These are phyloP conservation scores for Diarsia brunnea DNA, from an alignment of 2,888 invertebrate genomes.

Conservation along the genomic window DNA sequence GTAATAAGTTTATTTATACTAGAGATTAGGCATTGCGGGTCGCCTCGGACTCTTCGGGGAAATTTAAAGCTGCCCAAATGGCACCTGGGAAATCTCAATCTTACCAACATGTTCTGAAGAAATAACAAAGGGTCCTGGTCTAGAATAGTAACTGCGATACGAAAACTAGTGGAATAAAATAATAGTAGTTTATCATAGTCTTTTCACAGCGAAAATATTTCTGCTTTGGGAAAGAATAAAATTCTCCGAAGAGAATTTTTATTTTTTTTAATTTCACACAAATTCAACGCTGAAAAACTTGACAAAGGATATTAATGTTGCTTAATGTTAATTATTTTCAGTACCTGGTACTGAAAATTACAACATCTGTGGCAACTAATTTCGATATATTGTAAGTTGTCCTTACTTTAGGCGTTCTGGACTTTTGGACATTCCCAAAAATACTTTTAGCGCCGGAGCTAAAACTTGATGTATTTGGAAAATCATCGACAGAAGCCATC, in stretches of 20 bases:
- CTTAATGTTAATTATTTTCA: no score
- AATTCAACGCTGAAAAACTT: not conserved
- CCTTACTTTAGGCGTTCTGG: not conserved
- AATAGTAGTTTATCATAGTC: slow-evolving; percentile 7
- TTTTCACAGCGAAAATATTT: not conserved
- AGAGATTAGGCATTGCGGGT: slow-evolving; percentile 72
- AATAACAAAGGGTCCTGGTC: slow-evolving; percentile 33
- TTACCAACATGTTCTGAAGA: slow-evolving; percentile 34
- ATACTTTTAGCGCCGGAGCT: not conserved
- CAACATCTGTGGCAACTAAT: not conserved
- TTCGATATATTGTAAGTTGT: not conserved
- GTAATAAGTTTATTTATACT: slow-evolving; percentile 75
- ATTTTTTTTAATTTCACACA: not conserved
- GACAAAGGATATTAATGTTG: not conserved
- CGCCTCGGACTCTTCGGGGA: slow-evolving; percentile 73
- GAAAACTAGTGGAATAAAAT: slow-evolving; percentile 21
- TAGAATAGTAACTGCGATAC: slow-evolving; percentile 27
- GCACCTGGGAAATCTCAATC: slow-evolving; percentile 76
- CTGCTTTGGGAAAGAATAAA: not conserved
- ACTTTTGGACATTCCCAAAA: not conserved
- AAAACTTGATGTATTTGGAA: not conserved
- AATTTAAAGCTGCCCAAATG: slow-evolving; percentile 78
- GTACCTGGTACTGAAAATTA: slow-evolving; percentile 14
- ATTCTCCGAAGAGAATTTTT: accelerated
- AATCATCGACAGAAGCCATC: not conserved